Conservation (phyloP, 2,113 vertebrate genomes). For the Spea bombifrons region DNA sequence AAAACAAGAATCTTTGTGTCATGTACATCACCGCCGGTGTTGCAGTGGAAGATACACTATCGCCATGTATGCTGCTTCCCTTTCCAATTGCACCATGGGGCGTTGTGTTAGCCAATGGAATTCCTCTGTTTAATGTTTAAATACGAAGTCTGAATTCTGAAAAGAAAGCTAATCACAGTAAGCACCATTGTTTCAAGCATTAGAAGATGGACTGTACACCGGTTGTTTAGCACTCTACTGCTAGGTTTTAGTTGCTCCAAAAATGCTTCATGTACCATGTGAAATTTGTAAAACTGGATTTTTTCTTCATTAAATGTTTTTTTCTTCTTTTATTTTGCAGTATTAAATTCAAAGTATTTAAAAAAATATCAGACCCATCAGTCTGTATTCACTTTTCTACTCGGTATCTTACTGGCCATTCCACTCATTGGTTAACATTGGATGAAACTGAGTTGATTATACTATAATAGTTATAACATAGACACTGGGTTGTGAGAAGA, state of each 20-base stretch:
- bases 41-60: not conserved
- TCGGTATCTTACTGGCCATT: not conserved
- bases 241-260: conserved; percentile 30
- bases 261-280: conserved; percentile 29
- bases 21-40: conserved; percentile 7
- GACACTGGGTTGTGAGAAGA: too few species aligned
- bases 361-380: conserved; percentile 5
- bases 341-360: conserved; percentile 47
- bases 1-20: conserved; percentile 16
- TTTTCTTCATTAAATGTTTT: conserved; percentile 23
- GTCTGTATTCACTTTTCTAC: not conserved
- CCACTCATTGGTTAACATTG: not conserved
- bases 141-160: not conserved
- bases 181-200: not conserved
- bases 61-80: conserved; percentile 16
- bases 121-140: not conserved
- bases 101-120: not conserved
- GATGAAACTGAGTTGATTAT: too few species aligned
- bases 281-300: conserved; percentile 26
- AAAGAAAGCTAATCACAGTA: conserved; percentile 9
- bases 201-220: conserved; percentile 8
- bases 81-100: not conserved
- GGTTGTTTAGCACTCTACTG: conserved; percentile 9
- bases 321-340: conserved; percentile 39
- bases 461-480: too few species aligned